These are phyloP conservation scores for Syngnathus floridae DNA, from an alignment of 2,113 vertebrate genomes.

Conservation along the genomic window DNA sequence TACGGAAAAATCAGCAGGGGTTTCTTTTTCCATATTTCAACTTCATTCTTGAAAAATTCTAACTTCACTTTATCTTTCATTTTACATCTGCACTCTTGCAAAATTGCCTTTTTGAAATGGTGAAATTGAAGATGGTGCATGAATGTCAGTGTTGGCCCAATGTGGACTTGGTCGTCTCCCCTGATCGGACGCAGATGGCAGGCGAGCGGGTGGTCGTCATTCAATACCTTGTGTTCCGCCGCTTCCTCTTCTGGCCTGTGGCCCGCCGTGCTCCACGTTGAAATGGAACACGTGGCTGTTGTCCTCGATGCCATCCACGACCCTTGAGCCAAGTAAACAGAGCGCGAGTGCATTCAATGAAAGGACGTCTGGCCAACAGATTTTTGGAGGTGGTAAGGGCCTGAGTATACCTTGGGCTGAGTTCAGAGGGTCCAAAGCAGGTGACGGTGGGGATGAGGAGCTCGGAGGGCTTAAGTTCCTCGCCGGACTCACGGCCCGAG, in stretches of 20 bases:
- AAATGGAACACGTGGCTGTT: conserved; percentile 78
- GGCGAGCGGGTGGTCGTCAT: conserved; percentile 27
- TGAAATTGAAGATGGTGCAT: no score
- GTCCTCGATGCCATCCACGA: conserved; percentile 93
- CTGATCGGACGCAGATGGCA: conserved; percentile 50
- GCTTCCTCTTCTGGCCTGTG: conserved; percentile 27
- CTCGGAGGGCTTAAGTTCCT: conserved; percentile 71
- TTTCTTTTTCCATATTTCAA: not conserved
- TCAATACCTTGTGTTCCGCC: conserved; percentile 47
- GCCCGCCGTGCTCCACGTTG: conserved; percentile 57
- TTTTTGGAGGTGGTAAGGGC: no score
- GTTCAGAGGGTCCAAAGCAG: conserved; percentile 74
- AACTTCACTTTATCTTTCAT: no score
- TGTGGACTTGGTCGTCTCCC: not conserved
- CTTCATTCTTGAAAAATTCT: no score
- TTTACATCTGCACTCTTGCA: no score
- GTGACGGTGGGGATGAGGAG: conserved; percentile 83
- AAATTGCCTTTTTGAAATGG: no score
- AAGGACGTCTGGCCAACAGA: conserved; percentile 25
- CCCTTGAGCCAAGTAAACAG: conserved; percentile 65
- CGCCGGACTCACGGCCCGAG: conserved; percentile 4
- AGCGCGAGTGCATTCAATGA: conserved; percentile 49
- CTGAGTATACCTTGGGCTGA: conserved; percentile 82
- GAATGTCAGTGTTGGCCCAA: no score
- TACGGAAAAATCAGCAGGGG: not conserved